A percentile compares a stretch with the other conserved stretches of the same genome.
Conservation (phyloP, 1,140 invertebrate genomes). For the Pseudomyrmex cubaensis region DNA sequence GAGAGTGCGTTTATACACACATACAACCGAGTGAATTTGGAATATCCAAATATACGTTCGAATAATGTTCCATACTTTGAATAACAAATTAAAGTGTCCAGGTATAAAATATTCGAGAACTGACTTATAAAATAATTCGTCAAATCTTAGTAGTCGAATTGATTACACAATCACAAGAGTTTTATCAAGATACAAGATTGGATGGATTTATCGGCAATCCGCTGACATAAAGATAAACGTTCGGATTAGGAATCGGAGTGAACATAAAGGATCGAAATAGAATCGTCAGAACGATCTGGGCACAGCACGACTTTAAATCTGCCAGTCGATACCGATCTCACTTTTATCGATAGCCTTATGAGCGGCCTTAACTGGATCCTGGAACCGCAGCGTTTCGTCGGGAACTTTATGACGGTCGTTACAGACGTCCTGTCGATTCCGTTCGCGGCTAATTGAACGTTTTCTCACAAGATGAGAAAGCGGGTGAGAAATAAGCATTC, state of each 20-base stretch:
- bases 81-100: too few relatives aligned
- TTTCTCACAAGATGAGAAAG: constrained; percentile 79
- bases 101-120: neutral
- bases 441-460: constrained; percentile 80
- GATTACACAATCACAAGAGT: constrained; percentile 15
- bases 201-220: constrained; percentile 43
- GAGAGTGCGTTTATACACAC: neutral
- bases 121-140: constrained; percentile 1
- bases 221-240: constrained; percentile 64
- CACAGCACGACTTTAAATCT: constrained; percentile 68
- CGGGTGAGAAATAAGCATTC: constrained; percentile 56
- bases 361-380: constrained; percentile 76
- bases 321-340: constrained; percentile 66
- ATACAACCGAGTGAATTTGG: neutral
- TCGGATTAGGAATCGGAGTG: constrained; percentile 43
- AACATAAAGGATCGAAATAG: constrained; percentile 61
- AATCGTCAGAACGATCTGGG: constrained; percentile 69
- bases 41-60: neutral
- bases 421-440: constrained; percentile 80
- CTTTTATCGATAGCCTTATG: constrained; percentile 66
- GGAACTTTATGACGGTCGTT: constrained; percentile 78
- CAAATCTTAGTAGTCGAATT: neutral
- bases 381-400: constrained; percentile 75
- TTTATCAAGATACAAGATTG: constrained; percentile 32
- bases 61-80: too few relatives aligned